Evolutionary conservation across 2,113 vertebrate genomes (phyloP).

Genomic region (Glareola pratincola): DNA sequence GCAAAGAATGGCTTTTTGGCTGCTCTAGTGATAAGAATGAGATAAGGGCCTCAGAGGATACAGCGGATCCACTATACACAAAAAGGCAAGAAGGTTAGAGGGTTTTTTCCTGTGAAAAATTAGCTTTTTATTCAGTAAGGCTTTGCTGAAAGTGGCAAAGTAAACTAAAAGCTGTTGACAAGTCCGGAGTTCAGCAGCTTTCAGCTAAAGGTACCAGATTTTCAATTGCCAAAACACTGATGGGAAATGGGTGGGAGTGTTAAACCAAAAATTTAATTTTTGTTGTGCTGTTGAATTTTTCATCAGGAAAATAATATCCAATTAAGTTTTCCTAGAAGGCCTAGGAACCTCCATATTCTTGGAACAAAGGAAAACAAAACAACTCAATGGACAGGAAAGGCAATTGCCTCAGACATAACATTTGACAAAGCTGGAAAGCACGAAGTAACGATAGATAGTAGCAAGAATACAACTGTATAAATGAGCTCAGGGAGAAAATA

Average conservation of each 20-base stretch:
- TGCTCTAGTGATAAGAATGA: not conserved
- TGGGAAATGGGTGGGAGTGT: not conserved
- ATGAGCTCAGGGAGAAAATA: not conserved
- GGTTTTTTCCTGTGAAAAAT: not conserved
- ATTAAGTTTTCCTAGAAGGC: not conserved
- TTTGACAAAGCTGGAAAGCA: not conserved
- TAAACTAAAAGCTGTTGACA: not conserved
- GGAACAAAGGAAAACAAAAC: not conserved
- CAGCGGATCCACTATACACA: not conserved
- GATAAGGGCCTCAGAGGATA: not conserved
- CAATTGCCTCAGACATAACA: not conserved
- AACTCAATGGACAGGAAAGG: not conserved
- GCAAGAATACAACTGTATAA: not conserved
- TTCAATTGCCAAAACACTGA: not conserved
- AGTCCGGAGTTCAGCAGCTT: not conserved
- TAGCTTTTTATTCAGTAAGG: not conserved
- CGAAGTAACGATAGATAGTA: not conserved
- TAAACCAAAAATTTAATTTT: not conserved
- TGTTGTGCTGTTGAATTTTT: not conserved
- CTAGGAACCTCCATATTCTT: not conserved
- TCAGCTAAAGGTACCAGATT: not conserved
- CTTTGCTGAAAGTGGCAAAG: not conserved
- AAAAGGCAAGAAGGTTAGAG: not conserved
- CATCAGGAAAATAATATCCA: not conserved
- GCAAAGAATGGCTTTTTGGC: accelerated